Evolutionary conservation across 2,113 vertebrate species (phyloP).

Genomic region (Eurystomus gularis): DNA sequence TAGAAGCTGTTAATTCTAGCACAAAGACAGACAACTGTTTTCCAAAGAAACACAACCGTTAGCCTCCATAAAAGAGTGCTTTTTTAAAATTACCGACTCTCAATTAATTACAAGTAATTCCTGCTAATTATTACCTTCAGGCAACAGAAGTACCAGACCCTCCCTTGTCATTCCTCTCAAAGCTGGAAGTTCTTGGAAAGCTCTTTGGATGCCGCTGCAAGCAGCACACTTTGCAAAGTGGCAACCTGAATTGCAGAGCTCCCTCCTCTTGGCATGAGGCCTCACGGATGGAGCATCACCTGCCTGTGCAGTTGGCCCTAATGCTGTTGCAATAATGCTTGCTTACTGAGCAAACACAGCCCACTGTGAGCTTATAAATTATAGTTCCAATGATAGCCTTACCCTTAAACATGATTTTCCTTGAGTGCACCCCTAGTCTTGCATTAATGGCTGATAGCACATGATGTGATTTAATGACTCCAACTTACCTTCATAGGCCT

Average conservation of each 20-base stretch:
- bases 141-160: not conserved
- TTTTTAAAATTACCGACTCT: not conserved
- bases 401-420: not conserved
- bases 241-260: not conserved
- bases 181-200: not conserved
- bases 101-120: not conserved
- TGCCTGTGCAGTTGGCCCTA: not conserved
- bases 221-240: not conserved
- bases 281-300: not conserved
- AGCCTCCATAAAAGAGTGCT: not conserved
- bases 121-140: not conserved
- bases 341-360: not conserved
- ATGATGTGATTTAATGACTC: not conserved
- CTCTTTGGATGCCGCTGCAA: not conserved
- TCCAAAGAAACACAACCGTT: not conserved
- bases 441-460: not conserved
- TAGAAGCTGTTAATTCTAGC: not conserved
- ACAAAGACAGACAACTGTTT: not conserved
- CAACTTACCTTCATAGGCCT: constrained; percentile 92
- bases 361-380: not conserved
- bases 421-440: not conserved
- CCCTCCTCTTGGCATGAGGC: not conserved
- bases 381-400: not conserved
- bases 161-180: not conserved
- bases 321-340: not conserved